phyloP scores from a whole-genome alignment of 2,113 vertebrate species.

The Colius striatus region DNA sequence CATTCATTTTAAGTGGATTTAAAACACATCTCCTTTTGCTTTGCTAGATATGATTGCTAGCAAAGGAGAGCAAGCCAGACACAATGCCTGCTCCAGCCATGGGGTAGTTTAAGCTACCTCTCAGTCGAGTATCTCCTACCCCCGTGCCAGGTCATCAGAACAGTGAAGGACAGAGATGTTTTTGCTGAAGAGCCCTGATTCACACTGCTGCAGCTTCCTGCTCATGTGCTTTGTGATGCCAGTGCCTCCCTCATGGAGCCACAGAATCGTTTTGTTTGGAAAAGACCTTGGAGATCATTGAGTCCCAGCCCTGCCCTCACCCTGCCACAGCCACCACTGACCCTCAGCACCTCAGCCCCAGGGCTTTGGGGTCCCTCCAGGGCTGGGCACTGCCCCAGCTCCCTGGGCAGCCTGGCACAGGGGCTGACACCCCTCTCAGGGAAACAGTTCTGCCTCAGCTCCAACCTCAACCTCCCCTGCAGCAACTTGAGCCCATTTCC shows the following conservation, averaged over 20 bases:
- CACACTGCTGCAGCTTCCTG: neutral
- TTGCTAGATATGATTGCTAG: neutral
- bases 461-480: no score
- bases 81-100: neutral
- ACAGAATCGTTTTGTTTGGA: no score
- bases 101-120: neutral
- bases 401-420: no score
- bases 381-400: no score
- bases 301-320: no score
- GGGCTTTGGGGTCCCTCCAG: no score
- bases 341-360: no score
- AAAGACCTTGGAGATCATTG: no score
- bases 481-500: no score
- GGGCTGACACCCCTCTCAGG: no score
- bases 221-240: neutral
- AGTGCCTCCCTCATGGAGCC: neutral
- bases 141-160: neutral
- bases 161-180: fast-evolving
- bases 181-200: neutral
- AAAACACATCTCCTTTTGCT: neutral
- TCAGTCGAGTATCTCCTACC: neutral
- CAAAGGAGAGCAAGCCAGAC: neutral
- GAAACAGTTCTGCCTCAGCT: no score
- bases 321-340: no score
- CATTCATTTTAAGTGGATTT: neutral